These are phyloP conservation scores for Drosophila parabipectinata DNA, from an alignment of 1,140 invertebrate genomes.

Conservation along the genomic window DNA sequence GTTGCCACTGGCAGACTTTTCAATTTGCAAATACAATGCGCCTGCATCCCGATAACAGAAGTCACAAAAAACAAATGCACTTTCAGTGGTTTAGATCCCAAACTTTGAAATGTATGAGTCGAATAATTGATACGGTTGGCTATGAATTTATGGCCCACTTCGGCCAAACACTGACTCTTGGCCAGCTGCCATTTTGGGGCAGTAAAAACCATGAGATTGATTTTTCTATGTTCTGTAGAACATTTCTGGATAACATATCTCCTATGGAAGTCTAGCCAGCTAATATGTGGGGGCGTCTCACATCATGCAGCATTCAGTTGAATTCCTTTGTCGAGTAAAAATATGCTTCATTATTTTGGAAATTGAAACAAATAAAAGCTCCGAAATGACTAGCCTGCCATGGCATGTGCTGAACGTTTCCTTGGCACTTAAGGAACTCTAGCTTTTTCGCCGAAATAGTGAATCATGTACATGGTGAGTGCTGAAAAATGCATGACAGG, in stretches of 20 bases:
- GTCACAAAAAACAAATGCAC: slow-evolving; percentile 10
- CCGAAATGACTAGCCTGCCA: slow-evolving; percentile 28
- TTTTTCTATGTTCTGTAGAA: neutral
- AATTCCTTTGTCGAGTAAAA: slow-evolving; percentile 43
- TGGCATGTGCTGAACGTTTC: slow-evolving; percentile 28
- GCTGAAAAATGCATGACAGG: slow-evolving; percentile 58
- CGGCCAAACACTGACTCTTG: slow-evolving; percentile 13
- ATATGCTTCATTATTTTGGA: slow-evolving; percentile 50
- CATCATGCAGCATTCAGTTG: slow-evolving; percentile 34
- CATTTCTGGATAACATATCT: slow-evolving; percentile 6
- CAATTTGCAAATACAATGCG: slow-evolving; percentile 39
- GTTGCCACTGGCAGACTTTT: slow-evolving; percentile 9
- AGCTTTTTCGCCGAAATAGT: slow-evolving; percentile 17
- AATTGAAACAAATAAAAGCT: slow-evolving; percentile 36
- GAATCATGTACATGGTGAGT: slow-evolving; percentile 12
- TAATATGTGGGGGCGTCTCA: slow-evolving; percentile 28
- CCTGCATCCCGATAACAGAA: slow-evolving; percentile 34
- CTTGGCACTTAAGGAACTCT: slow-evolving; percentile 27
- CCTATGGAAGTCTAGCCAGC: neutral
- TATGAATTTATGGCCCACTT: slow-evolving; percentile 6
- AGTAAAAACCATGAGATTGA: neutral
- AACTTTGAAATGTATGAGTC: slow-evolving; percentile 14
- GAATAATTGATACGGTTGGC: slow-evolving; percentile 25
- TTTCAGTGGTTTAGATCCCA: slow-evolving; percentile 15
- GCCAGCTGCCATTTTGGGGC: slow-evolving; percentile 12